Conservation (phyloP, 2,113 vertebrate species). For the Beaufortia kweichowensis region DNA sequence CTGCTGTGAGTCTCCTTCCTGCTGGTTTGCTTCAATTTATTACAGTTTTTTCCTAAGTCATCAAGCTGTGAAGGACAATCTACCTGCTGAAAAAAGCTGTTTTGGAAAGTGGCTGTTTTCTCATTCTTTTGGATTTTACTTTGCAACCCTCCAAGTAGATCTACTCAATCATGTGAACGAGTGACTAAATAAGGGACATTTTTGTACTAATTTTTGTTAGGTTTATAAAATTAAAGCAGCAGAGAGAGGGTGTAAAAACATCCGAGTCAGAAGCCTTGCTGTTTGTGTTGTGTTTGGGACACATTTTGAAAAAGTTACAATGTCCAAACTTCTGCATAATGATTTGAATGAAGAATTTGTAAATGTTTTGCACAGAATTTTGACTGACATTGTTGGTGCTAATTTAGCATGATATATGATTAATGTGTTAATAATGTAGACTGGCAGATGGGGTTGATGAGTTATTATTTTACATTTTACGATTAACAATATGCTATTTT, state of each 20-base stretch:
- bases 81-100: conserved; percentile 56
- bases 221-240: neutral
- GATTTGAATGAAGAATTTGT: neutral
- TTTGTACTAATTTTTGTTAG: neutral
- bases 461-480: conserved; percentile 20
- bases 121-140: neutral
- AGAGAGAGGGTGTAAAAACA: neutral
- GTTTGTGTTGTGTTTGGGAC: neutral
- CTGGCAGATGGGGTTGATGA: conserved; percentile 40
- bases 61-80: conserved; percentile 72
- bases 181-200: neutral
- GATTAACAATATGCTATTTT: conserved; percentile 7
- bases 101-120: neutral
- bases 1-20: conserved; percentile 63
- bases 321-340: neutral
- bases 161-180: neutral
- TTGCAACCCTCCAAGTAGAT: neutral
- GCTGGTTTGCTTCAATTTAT: conserved; percentile 60
- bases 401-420: conserved; percentile 3
- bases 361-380: neutral
- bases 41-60: conserved; percentile 64
- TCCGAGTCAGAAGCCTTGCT: neutral
- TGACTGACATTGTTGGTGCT: conserved; percentile 30
- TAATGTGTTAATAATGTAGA: conserved; percentile 6
- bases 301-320: neutral